Evolutionary conservation across 1,140 invertebrate species (phyloP), one percentile per base, ranked within the genome.

Genomic region (Magallana ariakensis): DNA sequence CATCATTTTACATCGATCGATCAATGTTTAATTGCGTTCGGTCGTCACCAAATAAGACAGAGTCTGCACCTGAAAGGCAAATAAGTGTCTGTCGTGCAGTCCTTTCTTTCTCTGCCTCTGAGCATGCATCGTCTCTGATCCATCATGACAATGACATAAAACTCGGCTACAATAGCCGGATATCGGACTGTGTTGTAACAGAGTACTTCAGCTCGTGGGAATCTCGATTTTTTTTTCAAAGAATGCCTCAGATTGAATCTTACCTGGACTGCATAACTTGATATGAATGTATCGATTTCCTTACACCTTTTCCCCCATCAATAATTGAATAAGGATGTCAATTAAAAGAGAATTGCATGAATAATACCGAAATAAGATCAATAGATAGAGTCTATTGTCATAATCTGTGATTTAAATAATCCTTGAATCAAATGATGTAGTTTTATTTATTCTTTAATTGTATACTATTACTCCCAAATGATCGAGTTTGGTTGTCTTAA

Each of bases 201-300:
- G 33, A 46, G 33, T 75, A 13, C 22, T 26, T 2, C 66, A 75
- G 22, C 22, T 33, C 22, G 9, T 75, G 66, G 66, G 66, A 75
- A 75, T 75, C 66, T 75, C 13, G 66, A 75, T 33, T 75, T 26
- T 26, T 33, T 13, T 46, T 0, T 46, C 4, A 11, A 11, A 26
- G 66, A 19, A 62, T 62, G 58, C 58, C 19, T 16, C 8, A 5
- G 15, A 16, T 19, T 46, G 33, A 46, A 46, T 46, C 33, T 46
- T 46, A 46, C 33, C 33, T 46, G 33, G 33, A 46, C 33, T 1
- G 33, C n/a, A 75, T 75, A 26, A 33, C 22, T 26, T 75, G 11
- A 75, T 75, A 75, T 75, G 33, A 26, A 75, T 33, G 66, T 75
- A 75, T 75, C 66, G 66, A 75, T 75, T 75, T 75, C 33, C 19